phyloP scores from a whole-genome alignment of 2,888 invertebrate species.

The Morpho achilles region DNA sequence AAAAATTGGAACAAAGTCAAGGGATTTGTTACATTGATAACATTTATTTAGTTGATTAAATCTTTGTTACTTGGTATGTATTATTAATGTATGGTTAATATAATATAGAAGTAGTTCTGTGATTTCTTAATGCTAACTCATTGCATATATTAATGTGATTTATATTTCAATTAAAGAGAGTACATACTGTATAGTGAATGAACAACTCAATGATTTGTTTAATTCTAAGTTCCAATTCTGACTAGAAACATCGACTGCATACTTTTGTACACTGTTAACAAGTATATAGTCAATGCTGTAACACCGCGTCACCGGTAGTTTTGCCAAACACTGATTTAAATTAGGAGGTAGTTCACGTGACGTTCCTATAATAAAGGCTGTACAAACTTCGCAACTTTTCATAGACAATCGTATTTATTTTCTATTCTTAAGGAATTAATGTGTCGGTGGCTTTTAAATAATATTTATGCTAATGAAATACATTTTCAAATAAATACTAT shows the following conservation, averaged over 20 bases:
- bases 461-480: conserved; percentile 76
- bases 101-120: too few species aligned
- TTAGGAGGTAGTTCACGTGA: conserved; percentile 75
- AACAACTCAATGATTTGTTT: conserved; percentile 36
- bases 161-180: background rate
- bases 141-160: too few species aligned
- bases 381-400: conserved; percentile 73
- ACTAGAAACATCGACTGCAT: conserved; percentile 64
- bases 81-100: too few species aligned
- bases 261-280: conserved; percentile 34
- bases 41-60: too few species aligned
- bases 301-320: conserved; percentile 53
- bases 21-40: background rate
- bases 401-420: conserved; percentile 69
- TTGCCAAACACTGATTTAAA: conserved; percentile 67
- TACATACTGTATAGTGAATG: conserved; percentile 25
- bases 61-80: background rate
- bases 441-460: conserved; percentile 79
- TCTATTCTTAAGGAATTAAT: conserved; percentile 78
- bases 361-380: conserved; percentile 41
- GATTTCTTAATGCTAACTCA: too few species aligned
- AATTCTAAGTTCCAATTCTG: conserved; percentile 68
- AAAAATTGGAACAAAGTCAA: conserved; percentile 29
- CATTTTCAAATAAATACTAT: conserved; percentile 80
- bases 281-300: conserved; percentile 47